Percentiles rank a stretch among this genome's conserved stretches.
phyloP scores from a whole-genome alignment of 2,888 invertebrate genomes.

The Drosophila neotestacea region DNA sequence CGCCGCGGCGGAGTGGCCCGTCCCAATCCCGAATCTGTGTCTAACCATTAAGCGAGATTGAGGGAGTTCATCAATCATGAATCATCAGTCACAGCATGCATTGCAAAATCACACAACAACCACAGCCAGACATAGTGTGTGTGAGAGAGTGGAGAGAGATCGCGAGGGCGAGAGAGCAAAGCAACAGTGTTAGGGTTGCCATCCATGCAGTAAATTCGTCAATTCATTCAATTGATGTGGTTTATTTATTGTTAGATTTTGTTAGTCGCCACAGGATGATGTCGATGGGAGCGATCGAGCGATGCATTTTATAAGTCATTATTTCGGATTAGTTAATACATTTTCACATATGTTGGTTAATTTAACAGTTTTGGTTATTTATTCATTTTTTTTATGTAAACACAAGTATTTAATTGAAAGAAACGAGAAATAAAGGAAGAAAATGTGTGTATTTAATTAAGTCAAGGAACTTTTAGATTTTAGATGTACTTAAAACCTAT shows the following conservation, averaged over 20 bases:
- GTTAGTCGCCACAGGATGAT: constrained; percentile 47
- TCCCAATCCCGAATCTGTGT: constrained; percentile 94
- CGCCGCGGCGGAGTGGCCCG: constrained; percentile 94
- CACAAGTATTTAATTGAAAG: constrained; percentile 58
- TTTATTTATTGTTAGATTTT: constrained; percentile 21
- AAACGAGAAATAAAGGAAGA: constrained; percentile 79
- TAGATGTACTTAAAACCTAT: constrained; percentile 47
- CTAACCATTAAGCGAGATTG: constrained; percentile 84
- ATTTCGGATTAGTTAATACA: constrained; percentile 42
- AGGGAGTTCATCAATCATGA: constrained; percentile 49
- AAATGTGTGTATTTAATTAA: constrained; percentile 79
- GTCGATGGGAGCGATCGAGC: constrained; percentile 50
- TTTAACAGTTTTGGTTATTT: constrained; percentile 30
- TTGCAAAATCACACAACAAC: constrained; percentile 31
- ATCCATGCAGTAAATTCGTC: constrained; percentile 43
- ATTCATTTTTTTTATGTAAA: constrained; percentile 37
- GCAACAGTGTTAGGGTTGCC: constrained; percentile 45
- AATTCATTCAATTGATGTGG: constrained; percentile 34
- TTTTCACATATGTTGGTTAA: constrained; percentile 54
- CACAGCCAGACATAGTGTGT: constrained; percentile 10
- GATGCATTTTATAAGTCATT: constrained; percentile 55
- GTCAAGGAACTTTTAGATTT: constrained; percentile 64
- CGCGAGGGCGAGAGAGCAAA: constrained; percentile 29
- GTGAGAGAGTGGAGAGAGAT: constrained; percentile 17
- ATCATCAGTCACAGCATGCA: constrained; percentile 44